Evolutionary conservation across 2,797 vertebrate genomes (phyloP).

Genomic region (Pseudochromis fuscus): DNA sequence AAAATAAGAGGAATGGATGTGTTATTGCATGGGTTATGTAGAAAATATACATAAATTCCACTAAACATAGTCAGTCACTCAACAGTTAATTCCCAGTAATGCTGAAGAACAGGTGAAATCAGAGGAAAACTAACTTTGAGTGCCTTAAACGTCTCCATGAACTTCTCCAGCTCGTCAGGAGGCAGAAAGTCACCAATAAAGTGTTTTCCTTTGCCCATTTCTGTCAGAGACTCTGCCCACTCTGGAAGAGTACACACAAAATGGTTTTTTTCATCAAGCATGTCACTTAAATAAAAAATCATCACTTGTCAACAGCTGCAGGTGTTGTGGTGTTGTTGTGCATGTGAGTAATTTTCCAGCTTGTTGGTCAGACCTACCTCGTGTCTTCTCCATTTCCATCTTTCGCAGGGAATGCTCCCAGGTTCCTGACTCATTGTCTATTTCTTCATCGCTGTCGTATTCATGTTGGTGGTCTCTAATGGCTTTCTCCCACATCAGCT

Average conservation of each 20-base stretch:
- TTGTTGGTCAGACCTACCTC: constrained; percentile 80
- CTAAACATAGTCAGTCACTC: background rate
- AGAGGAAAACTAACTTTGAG: constrained; percentile 87
- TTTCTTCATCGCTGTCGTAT: constrained; percentile 98
- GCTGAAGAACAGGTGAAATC: background rate
- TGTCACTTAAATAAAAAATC: background rate
- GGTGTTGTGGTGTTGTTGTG: background rate
- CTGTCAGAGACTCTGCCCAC: constrained; percentile 98
- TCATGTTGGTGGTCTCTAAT: constrained; percentile 95
- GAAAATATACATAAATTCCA: no score
- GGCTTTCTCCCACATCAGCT: constrained; percentile 95
- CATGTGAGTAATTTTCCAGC: background rate
- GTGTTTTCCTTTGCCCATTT: constrained; percentile 98
- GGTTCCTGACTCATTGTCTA: constrained; percentile 91
- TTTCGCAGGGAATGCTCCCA: constrained; percentile 96
- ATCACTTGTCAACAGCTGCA: background rate
- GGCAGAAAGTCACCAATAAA: constrained; percentile 99
- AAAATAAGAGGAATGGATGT: constrained; percentile 36
- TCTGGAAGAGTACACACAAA: constrained; percentile 81
- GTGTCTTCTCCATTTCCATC: constrained; percentile 99
- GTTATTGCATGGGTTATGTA: constrained; percentile 8
- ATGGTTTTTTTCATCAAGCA: background rate
- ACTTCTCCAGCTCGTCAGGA: constrained; percentile 96
- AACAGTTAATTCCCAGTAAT: background rate
- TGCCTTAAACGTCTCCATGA: constrained; percentile 99